Evolutionary conservation across 1,140 invertebrate genomes (phyloP).

Genomic region (Trigoniulus corallinus): DNA sequence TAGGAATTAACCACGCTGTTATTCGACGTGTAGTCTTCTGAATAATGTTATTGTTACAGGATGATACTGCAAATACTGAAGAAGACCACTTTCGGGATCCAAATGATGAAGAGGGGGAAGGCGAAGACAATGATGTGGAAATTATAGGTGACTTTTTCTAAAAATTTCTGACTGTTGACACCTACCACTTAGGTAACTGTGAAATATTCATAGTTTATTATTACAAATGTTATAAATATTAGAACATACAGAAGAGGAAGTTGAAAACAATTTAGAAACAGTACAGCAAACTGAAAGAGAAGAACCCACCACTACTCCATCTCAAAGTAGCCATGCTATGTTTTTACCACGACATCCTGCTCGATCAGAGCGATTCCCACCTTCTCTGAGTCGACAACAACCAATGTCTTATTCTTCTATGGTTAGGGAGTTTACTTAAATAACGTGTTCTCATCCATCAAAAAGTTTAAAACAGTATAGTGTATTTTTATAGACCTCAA

Average conservation of each 20-base stretch:
- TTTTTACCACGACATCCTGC: constrained; percentile 12
- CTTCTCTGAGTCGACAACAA: constrained; percentile 15
- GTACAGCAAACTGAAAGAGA: no score
- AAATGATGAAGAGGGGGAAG: constrained; percentile 16
- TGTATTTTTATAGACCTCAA: constrained; percentile 16
- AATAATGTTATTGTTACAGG: no score
- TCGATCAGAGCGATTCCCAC: constrained; percentile 19
- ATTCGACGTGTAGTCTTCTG: no score
- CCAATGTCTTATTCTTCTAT: background rate
- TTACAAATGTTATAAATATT: no score
- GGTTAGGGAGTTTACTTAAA: background rate
- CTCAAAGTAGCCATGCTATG: no score
- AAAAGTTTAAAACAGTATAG: background rate
- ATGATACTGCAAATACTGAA: background rate
- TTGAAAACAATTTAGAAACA: no score
- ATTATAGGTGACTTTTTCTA: constrained; percentile 1
- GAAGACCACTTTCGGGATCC: constrained; percentile 5
- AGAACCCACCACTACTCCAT: no score
- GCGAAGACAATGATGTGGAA: constrained; percentile 17
- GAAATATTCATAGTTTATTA: no score
- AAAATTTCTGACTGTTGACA: background rate
- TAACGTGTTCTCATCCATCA: background rate
- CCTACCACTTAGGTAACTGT: no score
- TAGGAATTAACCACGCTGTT: no score
- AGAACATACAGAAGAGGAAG: no score